Evolutionary conservation across 2,113 vertebrate species (phyloP), one percentile per base, ranked within the genome.

Genomic region (Scortum barcoo): DNA sequence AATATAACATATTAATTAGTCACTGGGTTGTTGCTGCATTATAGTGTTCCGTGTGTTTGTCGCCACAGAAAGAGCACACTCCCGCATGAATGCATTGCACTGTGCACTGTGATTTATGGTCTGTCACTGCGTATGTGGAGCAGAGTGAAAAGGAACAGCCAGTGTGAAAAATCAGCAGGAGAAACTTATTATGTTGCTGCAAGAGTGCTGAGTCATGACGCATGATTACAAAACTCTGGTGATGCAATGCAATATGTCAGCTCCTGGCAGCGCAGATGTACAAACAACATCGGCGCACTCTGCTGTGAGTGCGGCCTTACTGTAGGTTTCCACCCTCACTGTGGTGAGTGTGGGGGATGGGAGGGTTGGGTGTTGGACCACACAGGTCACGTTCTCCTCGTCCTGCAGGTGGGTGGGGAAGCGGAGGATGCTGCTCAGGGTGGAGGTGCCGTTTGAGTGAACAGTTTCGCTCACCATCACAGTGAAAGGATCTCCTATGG

Each of bases 341-440:
- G 86, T 78, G 73, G 76, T 74, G 79, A 74, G 73, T 8, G 36
- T 50, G 16, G 88, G 90, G 38, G 75, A 58, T 26, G 87, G 58
- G 68, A 94, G 81, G 61, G 94, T 77, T 8, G 33, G 85, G 80
- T 95, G 95, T 50, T 85, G 42, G 42, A 95, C 85, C 19, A 84
- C 72, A 22, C 94, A 95, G 66, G 83, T 89, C 46, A 94, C 87
- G 5, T 30, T 85, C 60, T 91, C 91, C 19, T 93, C 84, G 1
- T 94, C 90, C 70, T 93, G 93, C 28, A 93, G 81, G 75, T 88
- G 91, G 48, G 93, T 88, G 58, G 94, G 93, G 81, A 95, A 94
- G 40, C 44, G 84, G 26, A 95, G 93, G 51, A 83, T 1, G 83
- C 94, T 94, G 85, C 40, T 81, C 62, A 81, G 51, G 57, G 84